Evolutionary conservation across 92 coral and sea anemone species (phyloP).

Genomic region (Diadumene lineata): DNA sequence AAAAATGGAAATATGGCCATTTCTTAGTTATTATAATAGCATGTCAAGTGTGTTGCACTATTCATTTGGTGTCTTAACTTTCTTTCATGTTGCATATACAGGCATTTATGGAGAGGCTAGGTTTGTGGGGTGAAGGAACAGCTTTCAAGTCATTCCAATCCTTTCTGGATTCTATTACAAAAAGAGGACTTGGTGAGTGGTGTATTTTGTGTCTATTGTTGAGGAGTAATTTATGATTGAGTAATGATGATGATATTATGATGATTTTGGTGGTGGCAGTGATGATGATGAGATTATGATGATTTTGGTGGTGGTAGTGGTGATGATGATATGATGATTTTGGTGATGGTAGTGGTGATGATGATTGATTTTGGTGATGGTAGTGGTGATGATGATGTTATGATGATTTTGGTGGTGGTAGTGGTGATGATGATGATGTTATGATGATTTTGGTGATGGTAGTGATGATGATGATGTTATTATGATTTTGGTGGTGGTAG

Average conservation of each 20-base stretch:
- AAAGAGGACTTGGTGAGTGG: conserved; percentile 87
- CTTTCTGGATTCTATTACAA: conserved; percentile 83
- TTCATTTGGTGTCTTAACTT: too few relatives aligned
- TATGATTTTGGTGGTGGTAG: neutral
- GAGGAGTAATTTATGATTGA: neutral
- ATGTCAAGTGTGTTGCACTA: neutral
- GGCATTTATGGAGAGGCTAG: conserved; percentile 99
- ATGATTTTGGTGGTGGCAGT: neutral
- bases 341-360: neutral
- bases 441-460: neutral
- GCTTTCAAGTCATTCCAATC: conserved; percentile 89
- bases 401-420: neutral
- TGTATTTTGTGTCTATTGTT: neutral
- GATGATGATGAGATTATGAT: too few relatives aligned
- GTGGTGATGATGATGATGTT: neutral
- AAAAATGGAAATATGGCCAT: too few relatives aligned
- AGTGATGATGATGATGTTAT: neutral
- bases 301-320: neutral
- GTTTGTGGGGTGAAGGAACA: conserved; percentile 97
- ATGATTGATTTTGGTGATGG: neutral
- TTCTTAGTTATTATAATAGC: neutral
- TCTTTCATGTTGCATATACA: conserved; percentile 8
- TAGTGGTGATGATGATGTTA: neutral
- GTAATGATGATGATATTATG: too few relatives aligned
- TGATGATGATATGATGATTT: too few relatives aligned